Conservation (phyloP, 2,113 vertebrate species). For the Sinocyclocheilus rhinocerous region DNA sequence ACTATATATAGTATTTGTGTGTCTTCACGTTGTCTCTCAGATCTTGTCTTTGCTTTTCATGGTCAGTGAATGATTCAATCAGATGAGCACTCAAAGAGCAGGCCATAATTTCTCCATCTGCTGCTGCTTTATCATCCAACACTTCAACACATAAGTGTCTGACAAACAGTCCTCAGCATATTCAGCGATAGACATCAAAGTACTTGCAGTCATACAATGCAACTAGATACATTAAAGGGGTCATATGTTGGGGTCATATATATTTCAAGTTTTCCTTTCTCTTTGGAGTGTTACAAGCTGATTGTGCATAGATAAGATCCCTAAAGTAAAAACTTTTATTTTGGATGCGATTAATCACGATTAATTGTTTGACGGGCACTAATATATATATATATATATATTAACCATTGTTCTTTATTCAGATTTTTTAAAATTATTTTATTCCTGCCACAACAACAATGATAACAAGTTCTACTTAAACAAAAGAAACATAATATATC, state of each 20-base stretch:
- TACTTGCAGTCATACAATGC: not conserved
- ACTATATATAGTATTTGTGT: not conserved
- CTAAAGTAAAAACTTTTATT: too few species aligned
- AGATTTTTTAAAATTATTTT: not conserved
- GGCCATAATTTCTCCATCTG: conserved; percentile 25
- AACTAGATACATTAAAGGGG: not conserved
- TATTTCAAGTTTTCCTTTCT: too few species aligned
- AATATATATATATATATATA: too few species aligned
- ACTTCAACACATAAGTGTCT: not conserved
- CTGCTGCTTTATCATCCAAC: conserved; percentile 38
- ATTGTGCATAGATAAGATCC: too few species aligned
- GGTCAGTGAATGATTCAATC: conserved; percentile 18
- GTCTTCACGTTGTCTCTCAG: not conserved
- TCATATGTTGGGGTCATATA: too few species aligned
- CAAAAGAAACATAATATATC: too few species aligned
- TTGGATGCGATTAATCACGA: too few species aligned
- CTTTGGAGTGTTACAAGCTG: too few species aligned
- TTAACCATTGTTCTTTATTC: not conserved
- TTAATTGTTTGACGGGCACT: too few species aligned
- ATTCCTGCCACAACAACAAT: not conserved
- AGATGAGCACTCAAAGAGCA: conserved; percentile 32
- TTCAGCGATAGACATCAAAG: not conserved
- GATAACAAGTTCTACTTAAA: not conserved
- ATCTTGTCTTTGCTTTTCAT: conserved; percentile 32
- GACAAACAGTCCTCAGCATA: not conserved